A percentile compares a stretch with the other conserved stretches of the same genome.
These are phyloP conservation scores for Siniperca chuatsi DNA, from an alignment of 2,113 vertebrate species.

Conservation along the genomic window DNA sequence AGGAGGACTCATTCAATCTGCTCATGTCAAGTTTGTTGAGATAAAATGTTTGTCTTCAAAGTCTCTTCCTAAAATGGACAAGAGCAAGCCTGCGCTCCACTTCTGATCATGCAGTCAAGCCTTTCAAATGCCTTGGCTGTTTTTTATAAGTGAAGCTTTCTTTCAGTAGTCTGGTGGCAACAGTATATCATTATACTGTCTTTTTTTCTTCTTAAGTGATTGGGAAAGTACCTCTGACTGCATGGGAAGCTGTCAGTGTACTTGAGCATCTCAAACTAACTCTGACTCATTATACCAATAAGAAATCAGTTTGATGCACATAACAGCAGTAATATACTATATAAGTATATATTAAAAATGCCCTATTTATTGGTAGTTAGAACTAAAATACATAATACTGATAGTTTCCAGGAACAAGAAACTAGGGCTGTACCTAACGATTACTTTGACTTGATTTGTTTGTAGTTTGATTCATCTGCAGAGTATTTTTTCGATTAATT, in stretches of 20 bases:
- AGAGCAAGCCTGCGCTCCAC: neutral
- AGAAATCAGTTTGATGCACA: neutral
- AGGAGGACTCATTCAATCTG: slow-evolving; percentile 24
- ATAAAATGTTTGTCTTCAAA: slow-evolving; percentile 32
- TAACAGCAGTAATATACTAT: neutral
- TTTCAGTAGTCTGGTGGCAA: neutral
- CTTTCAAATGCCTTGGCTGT: neutral
- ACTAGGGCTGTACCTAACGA: no score
- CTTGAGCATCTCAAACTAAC: neutral
- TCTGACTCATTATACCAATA: neutral
- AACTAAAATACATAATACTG: neutral
- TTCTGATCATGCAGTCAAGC: neutral
- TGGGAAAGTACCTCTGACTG: neutral
- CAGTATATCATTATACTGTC: neutral
- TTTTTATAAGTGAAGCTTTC: neutral
- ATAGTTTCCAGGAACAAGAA: neutral
- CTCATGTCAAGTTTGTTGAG: slow-evolving; percentile 29
- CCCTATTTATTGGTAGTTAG: neutral
- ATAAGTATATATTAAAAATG: neutral
- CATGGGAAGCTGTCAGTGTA: neutral
- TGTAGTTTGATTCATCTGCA: neutral
- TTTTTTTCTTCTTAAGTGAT: neutral
- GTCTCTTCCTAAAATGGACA: slow-evolving; percentile 59
- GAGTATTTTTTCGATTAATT: neutral
- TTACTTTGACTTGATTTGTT: neutral